Percentiles rank a stretch among this genome's conserved stretches.
These are phyloP conservation scores for Epirrhoe alternata DNA, from an alignment of 2,888 invertebrate genomes.

Conservation along the genomic window DNA sequence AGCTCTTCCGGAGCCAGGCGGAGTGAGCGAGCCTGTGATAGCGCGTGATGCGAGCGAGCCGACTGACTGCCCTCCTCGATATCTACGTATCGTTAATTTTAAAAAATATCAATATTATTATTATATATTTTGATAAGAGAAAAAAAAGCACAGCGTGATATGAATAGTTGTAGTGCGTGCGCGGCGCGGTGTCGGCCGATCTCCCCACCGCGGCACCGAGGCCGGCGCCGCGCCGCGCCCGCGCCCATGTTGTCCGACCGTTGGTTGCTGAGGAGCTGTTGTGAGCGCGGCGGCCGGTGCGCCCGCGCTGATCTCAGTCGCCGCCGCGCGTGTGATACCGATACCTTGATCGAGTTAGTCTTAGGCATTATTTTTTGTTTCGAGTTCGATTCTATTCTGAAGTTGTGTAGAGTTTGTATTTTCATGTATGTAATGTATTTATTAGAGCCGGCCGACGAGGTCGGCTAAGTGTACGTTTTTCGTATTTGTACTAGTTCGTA, in stretches of 20 bases:
- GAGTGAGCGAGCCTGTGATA: conserved; percentile 70
- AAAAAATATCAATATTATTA: conserved; percentile 84
- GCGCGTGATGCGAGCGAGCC: conserved; percentile 74
- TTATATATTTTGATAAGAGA: conserved; percentile 84
- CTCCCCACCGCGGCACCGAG: conserved; percentile 64
- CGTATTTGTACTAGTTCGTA: conserved; percentile 84
- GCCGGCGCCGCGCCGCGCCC: conserved; percentile 67
- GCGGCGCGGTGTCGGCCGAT: conserved; percentile 55
- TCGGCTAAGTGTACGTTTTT: conserved; percentile 77
- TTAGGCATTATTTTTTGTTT: conserved; percentile 82
- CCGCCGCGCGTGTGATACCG: conserved; percentile 80
- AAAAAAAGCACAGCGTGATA: conserved; percentile 85
- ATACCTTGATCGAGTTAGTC: conserved; percentile 78
- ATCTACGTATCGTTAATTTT: conserved; percentile 82
- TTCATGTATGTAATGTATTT: conserved; percentile 81
- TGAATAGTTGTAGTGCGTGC: conserved; percentile 80
- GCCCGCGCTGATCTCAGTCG: conserved; percentile 77
- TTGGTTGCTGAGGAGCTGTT: conserved; percentile 43
- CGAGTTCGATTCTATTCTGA: conserved; percentile 82
- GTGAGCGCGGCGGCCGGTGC: conserved; percentile 70
- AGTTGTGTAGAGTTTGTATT: conserved; percentile 80
- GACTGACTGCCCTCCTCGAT: conserved; percentile 83
- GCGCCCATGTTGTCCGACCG: conserved; percentile 37
- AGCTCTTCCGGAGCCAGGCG: conserved; percentile 92
- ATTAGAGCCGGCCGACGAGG: conserved; percentile 75